These are phyloP conservation scores for Watsonalla cultraria DNA, from an alignment of 2,888 invertebrate species.

Conservation along the genomic window DNA sequence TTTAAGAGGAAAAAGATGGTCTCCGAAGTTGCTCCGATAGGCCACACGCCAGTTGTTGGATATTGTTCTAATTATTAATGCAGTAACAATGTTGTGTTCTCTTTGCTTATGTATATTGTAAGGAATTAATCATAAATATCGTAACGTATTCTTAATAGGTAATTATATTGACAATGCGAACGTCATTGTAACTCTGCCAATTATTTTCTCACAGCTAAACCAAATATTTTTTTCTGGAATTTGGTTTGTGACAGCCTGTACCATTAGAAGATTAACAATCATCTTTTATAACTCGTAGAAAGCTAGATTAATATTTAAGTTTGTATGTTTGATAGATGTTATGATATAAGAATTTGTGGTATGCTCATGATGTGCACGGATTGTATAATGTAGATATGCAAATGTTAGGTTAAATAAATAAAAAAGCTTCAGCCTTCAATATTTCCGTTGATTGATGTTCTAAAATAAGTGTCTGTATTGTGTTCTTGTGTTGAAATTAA, in stretches of 20 bases:
- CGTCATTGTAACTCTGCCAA: too few relatives aligned
- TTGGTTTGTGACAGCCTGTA: too few relatives aligned
- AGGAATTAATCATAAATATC: too few relatives aligned
- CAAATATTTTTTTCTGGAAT: too few relatives aligned
- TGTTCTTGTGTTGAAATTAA: background rate
- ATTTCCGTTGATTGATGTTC: background rate
- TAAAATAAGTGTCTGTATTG: background rate
- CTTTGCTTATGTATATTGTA: too few relatives aligned
- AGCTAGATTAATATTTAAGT: background rate
- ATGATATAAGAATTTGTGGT: background rate
- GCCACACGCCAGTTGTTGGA: conserved; percentile 34
- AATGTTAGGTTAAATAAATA: background rate
- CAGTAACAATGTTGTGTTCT: background rate
- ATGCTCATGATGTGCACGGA: background rate
- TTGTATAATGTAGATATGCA: background rate
- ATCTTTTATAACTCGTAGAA: too few relatives aligned
- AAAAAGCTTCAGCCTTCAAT: background rate
- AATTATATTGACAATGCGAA: too few relatives aligned
- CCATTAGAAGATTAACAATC: too few relatives aligned
- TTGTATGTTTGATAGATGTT: background rate
- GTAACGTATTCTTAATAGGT: too few relatives aligned
- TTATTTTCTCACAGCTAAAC: too few relatives aligned
- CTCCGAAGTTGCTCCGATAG: conserved; percentile 46
- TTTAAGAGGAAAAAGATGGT: conserved; percentile 42
- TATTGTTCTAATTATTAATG: conserved; percentile 41